A percentile compares a stretch with the other conserved stretches of the same genome.
Conservation (phyloP, 2,113 vertebrate species). For the Tilapia sparmanii region DNA sequence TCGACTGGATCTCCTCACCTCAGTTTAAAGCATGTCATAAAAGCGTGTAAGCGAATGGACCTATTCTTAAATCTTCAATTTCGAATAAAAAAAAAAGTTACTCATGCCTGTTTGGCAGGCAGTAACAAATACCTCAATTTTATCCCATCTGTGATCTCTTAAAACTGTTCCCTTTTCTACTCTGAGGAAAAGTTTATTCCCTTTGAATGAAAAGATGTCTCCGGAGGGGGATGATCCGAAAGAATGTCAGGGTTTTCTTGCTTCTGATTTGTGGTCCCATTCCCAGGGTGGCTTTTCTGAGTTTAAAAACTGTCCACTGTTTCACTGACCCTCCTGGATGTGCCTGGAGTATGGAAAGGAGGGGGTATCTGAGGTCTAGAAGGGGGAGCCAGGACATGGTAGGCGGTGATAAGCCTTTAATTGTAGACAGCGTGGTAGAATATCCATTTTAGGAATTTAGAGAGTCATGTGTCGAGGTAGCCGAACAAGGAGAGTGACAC, state of each 20-base stretch:
- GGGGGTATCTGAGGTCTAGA: background rate
- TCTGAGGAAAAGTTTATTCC: conserved; percentile 9
- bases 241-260: conserved; percentile 38
- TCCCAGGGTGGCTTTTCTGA: conserved; percentile 31
- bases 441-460: background rate
- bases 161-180: background rate
- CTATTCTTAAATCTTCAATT: background rate
- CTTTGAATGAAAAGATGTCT: conserved; percentile 36
- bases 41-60: background rate
- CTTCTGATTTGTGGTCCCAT: conserved; percentile 50
- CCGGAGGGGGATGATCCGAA: conserved; percentile 23
- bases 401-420: conserved; percentile 36
- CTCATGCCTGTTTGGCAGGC: background rate
- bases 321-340: conserved; percentile 26
- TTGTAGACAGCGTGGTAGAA: background rate
- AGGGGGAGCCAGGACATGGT: conserved; percentile 13
- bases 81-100: background rate
- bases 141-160: conserved; percentile 52
- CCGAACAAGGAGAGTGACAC: background rate
- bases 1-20: background rate
- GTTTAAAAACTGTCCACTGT: conserved; percentile 3
- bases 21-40: conserved; percentile 19
- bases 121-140: background rate
- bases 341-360: background rate
- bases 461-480: background rate